phyloP scores from a whole-genome alignment of 2,797 vertebrate species.

The Sphenodon punctatus region DNA sequence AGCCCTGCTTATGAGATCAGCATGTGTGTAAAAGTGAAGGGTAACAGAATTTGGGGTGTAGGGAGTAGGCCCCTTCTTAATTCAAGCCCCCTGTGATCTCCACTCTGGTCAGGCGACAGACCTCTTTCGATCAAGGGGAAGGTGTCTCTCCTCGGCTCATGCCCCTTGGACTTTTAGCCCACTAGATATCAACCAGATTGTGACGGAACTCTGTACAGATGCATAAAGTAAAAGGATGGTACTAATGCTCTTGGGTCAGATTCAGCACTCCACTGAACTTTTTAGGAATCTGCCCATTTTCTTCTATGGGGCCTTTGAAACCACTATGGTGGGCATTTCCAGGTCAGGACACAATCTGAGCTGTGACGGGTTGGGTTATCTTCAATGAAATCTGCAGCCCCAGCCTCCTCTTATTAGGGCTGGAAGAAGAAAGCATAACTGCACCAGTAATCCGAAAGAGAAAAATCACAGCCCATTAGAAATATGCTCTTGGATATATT shows the following conservation, averaged over 20 bases:
- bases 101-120: no score
- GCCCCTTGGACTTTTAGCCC: no score
- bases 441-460: not conserved
- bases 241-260: not conserved
- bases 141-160: no score
- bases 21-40: no score
- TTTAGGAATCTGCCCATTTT: not conserved
- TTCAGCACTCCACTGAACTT: not conserved
- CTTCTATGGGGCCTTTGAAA: not conserved
- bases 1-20: no score
- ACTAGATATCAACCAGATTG: not conserved
- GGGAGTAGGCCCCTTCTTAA: no score
- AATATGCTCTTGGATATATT: constrained; percentile 15
- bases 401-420: not conserved
- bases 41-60: no score
- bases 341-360: not conserved
- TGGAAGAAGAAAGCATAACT: not conserved
- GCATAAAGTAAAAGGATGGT: not conserved
- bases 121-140: no score
- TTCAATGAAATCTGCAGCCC: not conserved
- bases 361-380: rapidly evolving
- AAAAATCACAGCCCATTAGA: not conserved
- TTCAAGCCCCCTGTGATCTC: no score
- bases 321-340: not conserved
- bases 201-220: not conserved